Base-by-base conservation (phyloP, 2,888 invertebrate genomes). In the Chloroclysta siterata region DNA sequence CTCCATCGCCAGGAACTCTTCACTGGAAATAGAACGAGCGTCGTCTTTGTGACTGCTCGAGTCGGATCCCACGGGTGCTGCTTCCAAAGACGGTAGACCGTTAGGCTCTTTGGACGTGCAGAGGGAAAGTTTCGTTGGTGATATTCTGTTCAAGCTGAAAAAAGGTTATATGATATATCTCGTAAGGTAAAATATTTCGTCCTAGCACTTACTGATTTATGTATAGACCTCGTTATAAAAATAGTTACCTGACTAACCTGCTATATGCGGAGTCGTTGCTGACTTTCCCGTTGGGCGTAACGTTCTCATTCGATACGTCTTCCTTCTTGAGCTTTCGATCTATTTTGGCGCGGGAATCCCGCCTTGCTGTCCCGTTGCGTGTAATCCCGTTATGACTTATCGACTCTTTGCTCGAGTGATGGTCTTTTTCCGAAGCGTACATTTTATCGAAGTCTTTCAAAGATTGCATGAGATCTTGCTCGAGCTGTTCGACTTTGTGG, bases 201-300 rank as follows among this genome's bases (percentile, higher is more conserved):
- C 28, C 13, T 11, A 42, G 3, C 10, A 17, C 10, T 39, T 66
- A 8, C 58, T 29, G 51, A 47, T 29, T 50, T 50, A 57, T 4
- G 13, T 47, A 13, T 10, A 8, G 11, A 11, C 39, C 11, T 48
- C 48, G 33, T 53, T 46, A 46, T 57, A 39, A 58, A 69, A 74
- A 72, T 72, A 75, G 80, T 84, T 90, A 89, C 92, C 91, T 91
- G 87, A 88, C 93, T 93, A 93, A 97, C 97, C 97, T 97, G 94
- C 96, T 96, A 89, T 97, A 97, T 59, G 97, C 97, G 33, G 97
- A 97, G 87, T 97, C 97, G 33, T 87, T 88, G 79, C 88, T 94
- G 46, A 77, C 71, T 76, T 85, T 90, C 56, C 87, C 89, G 69
- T 83, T 89, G 13, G 87, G 87, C 70, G 84, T 90, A 78, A 77